Evolutionary conservation across 1,140 invertebrate species (phyloP).

Genomic region (Nomia melanderi): DNA sequence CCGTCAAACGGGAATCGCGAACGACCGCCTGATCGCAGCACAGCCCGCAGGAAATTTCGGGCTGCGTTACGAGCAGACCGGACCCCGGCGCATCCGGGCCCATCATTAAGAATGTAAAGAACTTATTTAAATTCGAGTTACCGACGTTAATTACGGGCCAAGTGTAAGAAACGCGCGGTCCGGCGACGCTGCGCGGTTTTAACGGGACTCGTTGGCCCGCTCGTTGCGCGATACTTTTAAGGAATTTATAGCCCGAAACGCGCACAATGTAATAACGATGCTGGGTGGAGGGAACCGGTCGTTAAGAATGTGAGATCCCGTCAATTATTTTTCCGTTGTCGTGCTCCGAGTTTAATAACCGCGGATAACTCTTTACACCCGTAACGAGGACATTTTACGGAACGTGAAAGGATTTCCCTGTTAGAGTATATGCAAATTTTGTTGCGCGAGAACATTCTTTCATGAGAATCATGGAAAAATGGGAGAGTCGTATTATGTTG

Average conservation of each 20-base stretch:
- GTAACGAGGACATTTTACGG: not conserved
- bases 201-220: conserved; percentile 3
- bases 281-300: not conserved
- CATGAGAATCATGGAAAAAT: not conserved
- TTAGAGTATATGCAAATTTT: not conserved
- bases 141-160: conserved; percentile 29
- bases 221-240: conserved; percentile 25
- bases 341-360: no score
- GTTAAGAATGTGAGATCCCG: not conserved
- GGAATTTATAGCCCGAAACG: not conserved
- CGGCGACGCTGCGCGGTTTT: conserved; percentile 10
- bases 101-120: conserved; percentile 35
- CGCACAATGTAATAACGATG: conserved; percentile 4
- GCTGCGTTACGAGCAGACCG: no score
- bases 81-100: not conserved
- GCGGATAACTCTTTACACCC: not conserved
- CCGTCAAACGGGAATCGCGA: conserved; percentile 31
- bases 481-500: not conserved
- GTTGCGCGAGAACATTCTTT: not conserved
- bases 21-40: no score
- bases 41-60: no score
- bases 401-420: not conserved
- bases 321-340: not conserved
- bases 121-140: conserved; percentile 39
- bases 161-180: conserved; percentile 9